These are phyloP conservation scores for Trichopoda pennipes DNA, from an alignment of 2,888 invertebrate species.

Conservation along the genomic window DNA sequence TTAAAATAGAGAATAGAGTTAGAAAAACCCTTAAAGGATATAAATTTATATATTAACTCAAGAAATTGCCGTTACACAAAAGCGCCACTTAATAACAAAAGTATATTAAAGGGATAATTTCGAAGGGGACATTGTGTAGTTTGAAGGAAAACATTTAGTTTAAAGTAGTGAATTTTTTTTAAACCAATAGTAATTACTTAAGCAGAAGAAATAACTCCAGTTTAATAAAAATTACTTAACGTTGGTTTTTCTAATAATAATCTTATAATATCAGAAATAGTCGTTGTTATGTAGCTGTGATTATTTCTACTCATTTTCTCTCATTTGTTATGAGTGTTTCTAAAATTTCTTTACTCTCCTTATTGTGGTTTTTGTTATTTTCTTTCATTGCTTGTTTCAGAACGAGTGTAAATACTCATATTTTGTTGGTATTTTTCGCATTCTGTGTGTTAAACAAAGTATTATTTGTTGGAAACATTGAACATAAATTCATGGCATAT, in stretches of 20 bases:
- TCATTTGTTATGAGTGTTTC: slow-evolving; percentile 31
- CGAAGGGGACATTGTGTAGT: too few relatives aligned
- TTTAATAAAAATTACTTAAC: too few relatives aligned
- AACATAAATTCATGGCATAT: slow-evolving; percentile 65
- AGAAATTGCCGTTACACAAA: slow-evolving; percentile 6
- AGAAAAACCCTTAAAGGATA: slow-evolving; percentile 8
- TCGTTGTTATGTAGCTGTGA: neutral
- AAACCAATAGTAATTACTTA: neutral
- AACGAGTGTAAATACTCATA: slow-evolving; percentile 37
- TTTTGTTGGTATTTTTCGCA: slow-evolving; percentile 22
- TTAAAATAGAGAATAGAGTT: too few relatives aligned
- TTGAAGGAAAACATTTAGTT: too few relatives aligned
- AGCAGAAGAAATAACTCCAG: too few relatives aligned
- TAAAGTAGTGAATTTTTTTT: too few relatives aligned
- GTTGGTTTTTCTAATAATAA: neutral
- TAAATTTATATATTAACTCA: neutral
- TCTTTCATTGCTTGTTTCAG: slow-evolving; percentile 6
- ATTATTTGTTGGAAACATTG: slow-evolving; percentile 53
- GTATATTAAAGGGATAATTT: neutral
- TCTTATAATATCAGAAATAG: neutral
- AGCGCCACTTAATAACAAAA: slow-evolving; percentile 26
- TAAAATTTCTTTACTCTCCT: slow-evolving; percentile 8
- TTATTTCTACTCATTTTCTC: neutral
- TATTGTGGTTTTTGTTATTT: slow-evolving; percentile 6
- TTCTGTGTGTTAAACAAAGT: slow-evolving; percentile 34